These are phyloP conservation scores for Sarcoramphus papa DNA, from an alignment of 2,797 vertebrate species.

Conservation along the genomic window DNA sequence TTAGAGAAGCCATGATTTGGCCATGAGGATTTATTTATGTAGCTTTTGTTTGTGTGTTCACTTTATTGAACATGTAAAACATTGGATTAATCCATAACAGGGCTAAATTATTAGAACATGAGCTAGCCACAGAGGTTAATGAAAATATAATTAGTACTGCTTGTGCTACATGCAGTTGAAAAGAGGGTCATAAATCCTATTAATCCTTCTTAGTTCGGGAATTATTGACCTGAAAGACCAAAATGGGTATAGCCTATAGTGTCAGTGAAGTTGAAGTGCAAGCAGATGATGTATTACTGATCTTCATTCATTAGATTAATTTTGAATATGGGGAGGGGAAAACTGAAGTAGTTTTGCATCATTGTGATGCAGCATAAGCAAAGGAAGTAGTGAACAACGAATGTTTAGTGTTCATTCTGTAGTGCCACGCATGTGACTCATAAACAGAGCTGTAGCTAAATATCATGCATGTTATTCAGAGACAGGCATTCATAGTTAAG, in stretches of 20 bases:
- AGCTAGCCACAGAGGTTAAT: slow-evolving; percentile 71
- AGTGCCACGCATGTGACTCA: background rate
- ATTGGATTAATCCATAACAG: slow-evolving; percentile 58
- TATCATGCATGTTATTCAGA: background rate
- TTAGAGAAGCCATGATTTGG: background rate
- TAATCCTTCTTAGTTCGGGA: slow-evolving; percentile 67
- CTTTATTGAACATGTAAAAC: slow-evolving; percentile 68
- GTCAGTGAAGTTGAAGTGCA: slow-evolving; percentile 22
- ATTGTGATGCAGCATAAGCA: background rate
- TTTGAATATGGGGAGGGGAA: background rate
- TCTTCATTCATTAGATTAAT: background rate
- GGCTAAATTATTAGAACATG: slow-evolving; percentile 70
- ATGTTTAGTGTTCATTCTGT: background rate
- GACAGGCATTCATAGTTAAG: background rate
- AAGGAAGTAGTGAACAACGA: background rate
- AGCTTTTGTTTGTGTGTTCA: slow-evolving; percentile 59
- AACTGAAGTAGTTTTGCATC: background rate
- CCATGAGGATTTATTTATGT: slow-evolving; percentile 37
- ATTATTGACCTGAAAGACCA: slow-evolving; percentile 71
- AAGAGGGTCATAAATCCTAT: slow-evolving; percentile 68
- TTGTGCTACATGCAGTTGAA: slow-evolving; percentile 65
- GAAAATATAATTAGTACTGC: slow-evolving; percentile 74
- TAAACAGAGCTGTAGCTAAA: background rate
- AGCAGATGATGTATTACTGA: background rate
- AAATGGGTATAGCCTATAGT: slow-evolving; percentile 50